Evolutionary conservation across 2,888 invertebrate genomes (phyloP), one percentile per base, ranked within the genome.

Genomic region (Zelleria hepariella): DNA sequence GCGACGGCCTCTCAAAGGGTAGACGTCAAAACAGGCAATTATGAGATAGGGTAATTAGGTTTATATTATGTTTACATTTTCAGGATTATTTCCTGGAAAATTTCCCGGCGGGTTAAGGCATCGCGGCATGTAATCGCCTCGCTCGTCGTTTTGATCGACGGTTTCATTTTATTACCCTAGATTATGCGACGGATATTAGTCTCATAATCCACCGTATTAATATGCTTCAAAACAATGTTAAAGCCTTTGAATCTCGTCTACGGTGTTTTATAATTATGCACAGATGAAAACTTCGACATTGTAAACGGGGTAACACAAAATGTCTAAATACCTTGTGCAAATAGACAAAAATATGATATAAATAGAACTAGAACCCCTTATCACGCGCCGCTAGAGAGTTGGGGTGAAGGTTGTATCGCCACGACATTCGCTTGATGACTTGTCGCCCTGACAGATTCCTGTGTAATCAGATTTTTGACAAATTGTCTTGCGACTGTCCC

Each of bases 1-100:
- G 78, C 79, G 80, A 75, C 77, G 76, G 73, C 73, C 77, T 69
- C 77, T 85, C 86, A 85, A 86, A 87, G 86, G 80, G 84, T 85
- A 81, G 74, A 83, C 84, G 80, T 84, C 86, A 86, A 86, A 87
- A 87, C 86, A 86, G 80, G 80, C 84, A 86, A 87, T 88, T 86
- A 86, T 75, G 76, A 78, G 78, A 83, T 78, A 78, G 77, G 78
- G 80, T 86, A 87, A 86, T 87, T 84, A 82, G 78, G 78, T 86
- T 81, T 80, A 78, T 75, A 75, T 82, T 79, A 82, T 80, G 78
- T 82, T 73, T 74, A 76, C 74, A 72, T 74, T 79, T 74, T 72
- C 65, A 64, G 67, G 68, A 73, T 74, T 66, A 67, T 63, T 69
- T 69, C 67, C 63, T 62, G 63, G 68, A 67, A 72, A 74, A 77